Conservation (phyloP, 1,140 invertebrate species). For the Oscheius sp. region DNA sequence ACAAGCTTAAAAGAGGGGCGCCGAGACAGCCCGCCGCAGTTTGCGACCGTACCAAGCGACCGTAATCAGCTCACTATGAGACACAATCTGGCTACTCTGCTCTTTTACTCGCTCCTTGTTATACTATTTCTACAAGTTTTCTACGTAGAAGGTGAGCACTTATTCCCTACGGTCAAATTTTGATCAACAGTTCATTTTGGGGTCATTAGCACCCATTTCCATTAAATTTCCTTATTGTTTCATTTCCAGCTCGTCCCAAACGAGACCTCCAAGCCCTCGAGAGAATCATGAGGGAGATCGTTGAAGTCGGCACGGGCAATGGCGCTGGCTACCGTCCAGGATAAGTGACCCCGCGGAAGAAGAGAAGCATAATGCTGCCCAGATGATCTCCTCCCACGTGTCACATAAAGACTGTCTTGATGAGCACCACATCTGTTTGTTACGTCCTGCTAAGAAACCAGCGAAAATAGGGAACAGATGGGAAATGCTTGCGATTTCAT, state of each 20-base stretch:
- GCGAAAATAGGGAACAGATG: too few relatives aligned
- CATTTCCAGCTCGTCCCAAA: neutral
- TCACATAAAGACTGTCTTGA: neutral
- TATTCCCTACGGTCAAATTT: neutral
- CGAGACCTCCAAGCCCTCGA: neutral
- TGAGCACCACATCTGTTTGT: slow-evolving; percentile 4
- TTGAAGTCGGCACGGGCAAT: neutral
- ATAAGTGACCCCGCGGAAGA: too few relatives aligned
- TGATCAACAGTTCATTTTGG: too few relatives aligned
- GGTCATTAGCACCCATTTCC: neutral
- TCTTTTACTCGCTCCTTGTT: neutral
- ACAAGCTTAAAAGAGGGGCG: neutral
- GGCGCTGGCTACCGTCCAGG: neutral
- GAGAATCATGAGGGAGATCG: neutral
- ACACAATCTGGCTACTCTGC: neutral
- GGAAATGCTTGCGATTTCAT: too few relatives aligned
- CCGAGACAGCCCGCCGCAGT: neutral
- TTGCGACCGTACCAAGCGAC: neutral
- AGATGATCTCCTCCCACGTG: slow-evolving; percentile 1
- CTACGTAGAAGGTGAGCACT: neutral
- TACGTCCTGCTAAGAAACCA: slow-evolving; percentile 8
- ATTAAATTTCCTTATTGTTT: neutral
- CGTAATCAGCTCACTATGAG: neutral
- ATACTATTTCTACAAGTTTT: neutral
- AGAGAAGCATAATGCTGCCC: too few relatives aligned